These are phyloP conservation scores for Leptinotarsa rubiginosa DNA, from an alignment of 2,888 invertebrate genomes.

Conservation along the genomic window DNA sequence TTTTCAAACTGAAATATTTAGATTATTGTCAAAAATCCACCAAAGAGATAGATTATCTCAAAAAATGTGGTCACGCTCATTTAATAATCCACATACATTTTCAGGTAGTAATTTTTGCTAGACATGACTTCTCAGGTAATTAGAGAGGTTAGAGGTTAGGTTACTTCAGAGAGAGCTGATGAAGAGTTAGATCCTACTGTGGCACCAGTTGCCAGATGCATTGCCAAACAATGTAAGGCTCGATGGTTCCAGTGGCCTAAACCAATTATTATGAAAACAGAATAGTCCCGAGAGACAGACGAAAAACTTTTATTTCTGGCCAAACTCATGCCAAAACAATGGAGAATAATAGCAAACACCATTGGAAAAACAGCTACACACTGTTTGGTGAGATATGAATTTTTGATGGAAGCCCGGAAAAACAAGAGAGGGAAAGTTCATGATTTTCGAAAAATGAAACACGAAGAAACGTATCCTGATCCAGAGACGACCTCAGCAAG, in stretches of 20 bases:
- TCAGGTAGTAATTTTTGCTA: too few relatives aligned
- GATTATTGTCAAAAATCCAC: too few relatives aligned
- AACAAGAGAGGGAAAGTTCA: conserved; percentile 95
- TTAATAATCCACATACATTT: too few relatives aligned
- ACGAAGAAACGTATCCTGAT: conserved; percentile 99
- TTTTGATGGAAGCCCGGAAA: conserved; percentile 88
- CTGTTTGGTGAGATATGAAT: conserved; percentile 97
- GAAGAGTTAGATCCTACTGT: too few relatives aligned
- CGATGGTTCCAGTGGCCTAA: conserved; percentile 99
- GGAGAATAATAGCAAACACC: conserved; percentile 99
- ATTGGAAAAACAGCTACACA: conserved; percentile 99
- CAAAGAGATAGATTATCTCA: too few relatives aligned
- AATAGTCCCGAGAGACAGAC: conserved; percentile 99
- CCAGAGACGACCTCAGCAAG: conserved; percentile 99
- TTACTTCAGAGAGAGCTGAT: too few relatives aligned
- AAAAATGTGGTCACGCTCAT: too few relatives aligned
- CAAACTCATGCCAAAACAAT: conserved; percentile 99
- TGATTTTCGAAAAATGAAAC: conserved; percentile 96
- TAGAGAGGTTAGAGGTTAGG: too few relatives aligned
- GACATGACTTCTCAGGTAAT: too few relatives aligned
- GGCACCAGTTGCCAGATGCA: too few relatives aligned
- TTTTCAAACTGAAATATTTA: too few relatives aligned
- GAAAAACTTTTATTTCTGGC: conserved; percentile 97
- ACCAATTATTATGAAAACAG: conserved; percentile 99
- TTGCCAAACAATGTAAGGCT: conserved; percentile 99